Percentiles rank a stretch among this genome's conserved stretches.
Conservation (phyloP, 2,888 invertebrate genomes). For the Sipha maydis region DNA sequence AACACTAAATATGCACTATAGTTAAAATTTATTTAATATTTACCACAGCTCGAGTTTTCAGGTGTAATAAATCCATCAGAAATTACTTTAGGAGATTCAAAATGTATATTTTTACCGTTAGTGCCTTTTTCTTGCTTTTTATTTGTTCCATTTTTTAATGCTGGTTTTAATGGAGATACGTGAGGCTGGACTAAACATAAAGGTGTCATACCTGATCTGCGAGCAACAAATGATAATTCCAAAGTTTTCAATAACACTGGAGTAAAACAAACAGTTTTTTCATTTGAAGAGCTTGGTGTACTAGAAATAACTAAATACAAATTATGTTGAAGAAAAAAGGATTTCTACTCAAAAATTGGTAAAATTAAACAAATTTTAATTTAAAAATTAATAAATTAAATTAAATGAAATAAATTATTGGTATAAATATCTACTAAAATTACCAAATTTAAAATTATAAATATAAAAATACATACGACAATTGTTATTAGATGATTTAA, state of each 20-base stretch:
- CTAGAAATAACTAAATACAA: conserved; percentile 52
- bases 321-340: background rate
- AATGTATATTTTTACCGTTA: conserved; percentile 35
- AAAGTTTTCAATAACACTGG: conserved; percentile 51
- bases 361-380: no score
- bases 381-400: no score
- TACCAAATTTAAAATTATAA: background rate
- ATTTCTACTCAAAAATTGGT: no score
- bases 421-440: background rate
- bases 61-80: conserved; percentile 26
- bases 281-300: conserved; percentile 34
- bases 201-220: conserved; percentile 54
- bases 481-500: conserved; percentile 24
- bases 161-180: conserved; percentile 44
- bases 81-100: conserved; percentile 11
- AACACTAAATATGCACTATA: background rate
- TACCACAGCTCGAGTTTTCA: conserved; percentile 40
- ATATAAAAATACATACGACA: conserved; percentile 19
- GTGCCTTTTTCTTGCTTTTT: background rate
- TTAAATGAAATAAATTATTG: no score
- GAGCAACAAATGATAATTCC: conserved; percentile 57
- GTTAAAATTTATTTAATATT: background rate
- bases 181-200: conserved; percentile 1
- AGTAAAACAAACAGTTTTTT: conserved; percentile 24
- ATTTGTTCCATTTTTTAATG: conserved; percentile 6